phyloP scores from a whole-genome alignment of 2,888 invertebrate genomes.

The Amphipyra berbera region DNA sequence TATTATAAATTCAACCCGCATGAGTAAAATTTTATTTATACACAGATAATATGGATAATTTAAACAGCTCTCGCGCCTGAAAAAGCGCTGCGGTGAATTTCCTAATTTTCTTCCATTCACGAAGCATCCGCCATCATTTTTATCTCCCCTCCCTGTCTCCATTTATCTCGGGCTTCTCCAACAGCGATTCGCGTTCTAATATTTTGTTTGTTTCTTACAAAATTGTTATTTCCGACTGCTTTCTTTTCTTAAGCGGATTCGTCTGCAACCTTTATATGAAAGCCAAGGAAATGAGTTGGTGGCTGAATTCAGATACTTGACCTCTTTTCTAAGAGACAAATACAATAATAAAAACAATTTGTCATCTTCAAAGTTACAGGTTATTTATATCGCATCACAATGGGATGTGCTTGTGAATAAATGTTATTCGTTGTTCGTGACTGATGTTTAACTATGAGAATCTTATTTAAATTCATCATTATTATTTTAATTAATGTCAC shows the following conservation, averaged over 20 bases:
- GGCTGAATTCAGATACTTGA: conserved; percentile 80
- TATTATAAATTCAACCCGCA: conserved; percentile 46
- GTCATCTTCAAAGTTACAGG: conserved; percentile 50
- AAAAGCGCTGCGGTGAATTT: conserved; percentile 84
- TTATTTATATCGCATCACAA: conserved; percentile 31
- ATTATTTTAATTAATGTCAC: conserved; percentile 8
- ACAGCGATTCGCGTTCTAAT: conserved; percentile 83
- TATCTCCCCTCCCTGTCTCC: conserved; percentile 86
- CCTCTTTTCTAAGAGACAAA: conserved; percentile 75
- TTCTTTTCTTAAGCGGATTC: conserved; percentile 86
- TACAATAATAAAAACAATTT: conserved; percentile 73
- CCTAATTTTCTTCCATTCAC: conserved; percentile 87
- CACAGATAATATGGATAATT: conserved; percentile 80
- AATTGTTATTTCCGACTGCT: conserved; percentile 88
- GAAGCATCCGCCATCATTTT: conserved; percentile 88
- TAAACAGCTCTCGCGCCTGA: conserved; percentile 77
- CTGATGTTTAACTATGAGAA: conserved; percentile 6
- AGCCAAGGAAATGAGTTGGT: conserved; percentile 84
- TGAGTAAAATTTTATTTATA: conserved; percentile 67
- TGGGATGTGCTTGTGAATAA: conserved; percentile 1
- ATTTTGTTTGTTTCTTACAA: conserved; percentile 88
- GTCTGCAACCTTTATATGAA: conserved; percentile 80
- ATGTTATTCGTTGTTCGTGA: conserved; percentile 1
- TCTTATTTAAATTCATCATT: conserved; percentile 16
- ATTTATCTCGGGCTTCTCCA: conserved; percentile 85